Evolutionary conservation across 2,797 vertebrate species (phyloP), one percentile per base, ranked within the genome.

Genomic region (Peromyscus melanophrys): DNA sequence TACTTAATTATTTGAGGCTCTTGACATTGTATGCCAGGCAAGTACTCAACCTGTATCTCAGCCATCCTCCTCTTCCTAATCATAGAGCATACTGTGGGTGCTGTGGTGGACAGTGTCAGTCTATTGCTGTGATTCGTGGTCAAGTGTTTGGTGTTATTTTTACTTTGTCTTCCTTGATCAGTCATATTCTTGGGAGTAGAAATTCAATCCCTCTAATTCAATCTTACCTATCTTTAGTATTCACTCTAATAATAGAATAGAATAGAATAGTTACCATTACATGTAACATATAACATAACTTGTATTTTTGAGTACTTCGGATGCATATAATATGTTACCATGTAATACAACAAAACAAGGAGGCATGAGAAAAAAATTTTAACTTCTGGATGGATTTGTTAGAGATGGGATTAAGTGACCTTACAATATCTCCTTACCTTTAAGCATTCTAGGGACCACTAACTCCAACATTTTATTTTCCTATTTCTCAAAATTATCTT

Each of bases 401-500:
- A 67, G 17, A 77, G 27, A 76, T 14, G 73, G 5, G 21, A 65
- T 57, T 84, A 84, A 81, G 4, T 27, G 27, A 43, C 16, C 43
- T 55, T 17, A 25, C 49, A 86, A 78, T 69, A n/a, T 61, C 40
- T 77, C 21, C 73, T n/a, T 29, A 89, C 16, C 3, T 61, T 95
- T 73, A 69, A 84, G 13, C 0, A 65, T 19, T 86, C 31, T 17
- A 78, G 7, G 29, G 77, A 7, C 10, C 31, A 76, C n/a, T 13
- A 84, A 76, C 29, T 80, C 21, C 80, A 80, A 73, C 2, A 63
- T 52, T 78, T 49, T 27, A 77, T 43, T 92, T 29, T 90, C 17
- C 17, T 89, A 43, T 1, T 23, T 73, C 3, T 90, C 37, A 52
- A 88, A 84, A 92, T 83, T 86, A 25, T 86, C 55, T 95, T 90